Conservation (phyloP, 2,797 vertebrate genomes). For the Sandelia bainsii region DNA sequence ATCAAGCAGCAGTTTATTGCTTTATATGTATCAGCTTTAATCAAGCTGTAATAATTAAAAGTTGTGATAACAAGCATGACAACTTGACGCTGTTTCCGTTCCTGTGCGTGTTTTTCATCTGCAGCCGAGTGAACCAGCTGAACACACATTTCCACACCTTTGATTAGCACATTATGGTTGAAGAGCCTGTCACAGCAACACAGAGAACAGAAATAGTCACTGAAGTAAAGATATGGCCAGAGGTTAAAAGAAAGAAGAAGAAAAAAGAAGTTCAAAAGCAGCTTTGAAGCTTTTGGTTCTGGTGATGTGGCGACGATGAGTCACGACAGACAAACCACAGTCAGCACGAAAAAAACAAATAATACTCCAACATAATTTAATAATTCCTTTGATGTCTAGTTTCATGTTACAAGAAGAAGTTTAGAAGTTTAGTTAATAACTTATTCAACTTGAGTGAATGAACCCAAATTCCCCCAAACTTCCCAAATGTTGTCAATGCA, state of each 20-base stretch:
- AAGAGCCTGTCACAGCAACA: neutral
- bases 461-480: too few relatives aligned
- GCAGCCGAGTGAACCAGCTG: neutral
- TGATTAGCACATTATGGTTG: neutral
- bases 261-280: constrained; percentile 31
- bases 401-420: too few relatives aligned
- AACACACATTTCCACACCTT: neutral
- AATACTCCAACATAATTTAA: too few relatives aligned
- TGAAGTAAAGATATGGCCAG: neutral
- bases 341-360: neutral
- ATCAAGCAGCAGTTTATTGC: too few relatives aligned
- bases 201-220: neutral
- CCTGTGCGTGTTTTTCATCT: neutral
- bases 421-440: too few relatives aligned
- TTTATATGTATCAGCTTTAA: too few relatives aligned
- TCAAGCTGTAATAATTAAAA: too few relatives aligned
- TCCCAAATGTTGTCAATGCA: too few relatives aligned
- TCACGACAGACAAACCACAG: neutral
- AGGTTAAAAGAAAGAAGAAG: neutral
- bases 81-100: too few relatives aligned
- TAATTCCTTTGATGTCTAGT: too few relatives aligned
- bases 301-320: constrained; percentile 17
- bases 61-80: too few relatives aligned
- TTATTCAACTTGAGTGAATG: too few relatives aligned
- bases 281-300: constrained; percentile 25